These are phyloP conservation scores for Alexandromys fortis DNA, from an alignment of 2,113 vertebrate species.

Conservation along the genomic window DNA sequence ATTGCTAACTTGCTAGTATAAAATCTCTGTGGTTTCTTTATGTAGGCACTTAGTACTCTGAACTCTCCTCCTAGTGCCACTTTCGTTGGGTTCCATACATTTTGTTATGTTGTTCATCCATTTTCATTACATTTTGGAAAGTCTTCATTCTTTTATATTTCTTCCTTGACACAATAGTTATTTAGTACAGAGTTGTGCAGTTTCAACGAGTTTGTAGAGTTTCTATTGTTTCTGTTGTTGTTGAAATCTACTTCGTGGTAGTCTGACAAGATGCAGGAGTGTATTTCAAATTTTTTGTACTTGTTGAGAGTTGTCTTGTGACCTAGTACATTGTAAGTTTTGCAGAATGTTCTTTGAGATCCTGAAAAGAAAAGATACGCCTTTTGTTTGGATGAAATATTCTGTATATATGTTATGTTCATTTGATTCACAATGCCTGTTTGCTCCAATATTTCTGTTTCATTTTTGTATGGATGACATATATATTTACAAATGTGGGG, in stretches of 20 bases:
- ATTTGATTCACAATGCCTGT: not conserved
- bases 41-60: not conserved
- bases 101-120: not conserved
- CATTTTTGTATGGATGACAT: not conserved
- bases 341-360: not conserved
- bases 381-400: not conserved
- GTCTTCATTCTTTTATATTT: not conserved
- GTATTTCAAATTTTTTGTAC: not conserved
- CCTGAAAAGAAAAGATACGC: not conserved
- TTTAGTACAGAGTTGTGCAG: no score
- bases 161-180: not conserved
- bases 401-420: not conserved
- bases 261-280: no score
- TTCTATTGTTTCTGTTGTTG: no score
- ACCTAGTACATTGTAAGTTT: not conserved
- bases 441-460: not conserved
- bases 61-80: not conserved
- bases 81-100: not conserved
- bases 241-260: no score
- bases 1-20: no score
- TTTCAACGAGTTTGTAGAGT: no score
- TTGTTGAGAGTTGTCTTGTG: not conserved
- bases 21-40: no score
- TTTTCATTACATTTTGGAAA: not conserved
- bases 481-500: not conserved